Evolutionary conservation across 1,140 invertebrate species (phyloP).

Genomic region (Brachionus angularis): DNA sequence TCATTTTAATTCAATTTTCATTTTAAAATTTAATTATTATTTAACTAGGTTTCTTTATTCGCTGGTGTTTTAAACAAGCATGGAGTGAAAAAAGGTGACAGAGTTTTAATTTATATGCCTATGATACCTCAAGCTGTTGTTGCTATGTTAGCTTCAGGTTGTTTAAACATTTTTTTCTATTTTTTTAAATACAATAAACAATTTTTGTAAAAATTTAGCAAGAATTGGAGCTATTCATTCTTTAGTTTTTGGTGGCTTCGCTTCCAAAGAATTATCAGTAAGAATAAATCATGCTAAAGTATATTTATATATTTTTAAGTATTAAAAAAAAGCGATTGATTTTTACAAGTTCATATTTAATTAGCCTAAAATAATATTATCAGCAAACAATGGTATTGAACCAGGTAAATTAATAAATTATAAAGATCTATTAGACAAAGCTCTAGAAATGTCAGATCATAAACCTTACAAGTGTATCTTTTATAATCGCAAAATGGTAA

Average conservation of each 20-base stretch:
- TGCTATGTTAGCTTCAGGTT: slow-evolving; percentile 71
- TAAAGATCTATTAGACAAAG: slow-evolving; percentile 79
- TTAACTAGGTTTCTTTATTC: slow-evolving; percentile 6
- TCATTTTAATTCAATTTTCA: background rate
- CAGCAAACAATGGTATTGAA: slow-evolving; percentile 82
- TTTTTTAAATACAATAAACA: background rate
- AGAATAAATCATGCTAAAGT: slow-evolving; percentile 75
- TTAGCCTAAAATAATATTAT: slow-evolving; percentile 75
- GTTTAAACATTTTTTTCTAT: too few relatives aligned
- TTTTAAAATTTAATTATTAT: background rate
- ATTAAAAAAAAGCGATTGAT: background rate
- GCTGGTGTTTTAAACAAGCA: slow-evolving; percentile 61
- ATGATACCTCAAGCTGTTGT: slow-evolving; percentile 79
- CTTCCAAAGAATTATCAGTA: slow-evolving; percentile 74
- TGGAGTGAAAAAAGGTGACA: slow-evolving; percentile 71
- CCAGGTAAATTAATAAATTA: slow-evolving; percentile 77
- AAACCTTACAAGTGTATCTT: slow-evolving; percentile 74
- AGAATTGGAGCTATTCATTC: slow-evolving; percentile 79
- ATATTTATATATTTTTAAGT: background rate
- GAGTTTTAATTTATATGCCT: slow-evolving; percentile 84
- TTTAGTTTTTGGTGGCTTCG: slow-evolving; percentile 67
- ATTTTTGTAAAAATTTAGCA: slow-evolving; percentile 50
- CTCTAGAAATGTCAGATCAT: slow-evolving; percentile 67
- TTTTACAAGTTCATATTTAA: slow-evolving; percentile 20
- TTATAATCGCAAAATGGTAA: slow-evolving; percentile 66